Percentiles rank a stretch among this genome's conserved stretches.
Evolutionary conservation across 2,888 invertebrate species (phyloP).

Genomic region (Stenoptilia bipunctidactyla): DNA sequence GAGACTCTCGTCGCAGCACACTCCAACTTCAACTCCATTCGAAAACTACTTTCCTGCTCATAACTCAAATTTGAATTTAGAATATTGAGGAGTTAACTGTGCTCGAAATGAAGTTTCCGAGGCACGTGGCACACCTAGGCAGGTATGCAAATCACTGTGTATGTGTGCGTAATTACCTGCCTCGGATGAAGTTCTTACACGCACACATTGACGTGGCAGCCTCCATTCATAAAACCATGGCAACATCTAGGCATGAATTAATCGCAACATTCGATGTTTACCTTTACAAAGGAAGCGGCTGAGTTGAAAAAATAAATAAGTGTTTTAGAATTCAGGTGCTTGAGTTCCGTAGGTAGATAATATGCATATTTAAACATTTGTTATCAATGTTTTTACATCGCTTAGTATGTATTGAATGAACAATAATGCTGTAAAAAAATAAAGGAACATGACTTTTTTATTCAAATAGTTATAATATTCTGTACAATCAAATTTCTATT

Average conservation of each 20-base stretch:
- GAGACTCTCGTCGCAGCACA: too few species aligned
- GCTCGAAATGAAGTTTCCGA: slow-evolving; percentile 28
- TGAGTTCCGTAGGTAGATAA: too few species aligned
- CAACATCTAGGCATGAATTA: slow-evolving; percentile 68
- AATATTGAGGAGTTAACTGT: slow-evolving; percentile 64
- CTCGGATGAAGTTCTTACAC: slow-evolving; percentile 28
- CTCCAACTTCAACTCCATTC: too few species aligned
- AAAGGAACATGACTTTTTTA: too few species aligned
- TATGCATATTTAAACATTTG: too few species aligned
- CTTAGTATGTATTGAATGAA: too few species aligned
- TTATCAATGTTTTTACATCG: too few species aligned
- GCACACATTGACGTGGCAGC: slow-evolving; percentile 38
- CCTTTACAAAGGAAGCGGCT: slow-evolving; percentile 67
- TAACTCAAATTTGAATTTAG: slow-evolving; percentile 49
- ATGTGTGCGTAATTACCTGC: slow-evolving; percentile 27
- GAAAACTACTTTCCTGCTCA: too few species aligned
- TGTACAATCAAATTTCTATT: too few species aligned
- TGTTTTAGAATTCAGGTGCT: too few species aligned
- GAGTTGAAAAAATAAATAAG: slow-evolving; percentile 37
- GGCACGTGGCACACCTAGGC: slow-evolving; percentile 49
- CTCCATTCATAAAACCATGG: slow-evolving; percentile 66
- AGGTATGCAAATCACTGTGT: slow-evolving; percentile 52
- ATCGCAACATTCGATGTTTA: slow-evolving; percentile 70
- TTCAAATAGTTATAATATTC: too few species aligned
- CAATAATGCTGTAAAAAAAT: too few species aligned